phyloP scores from a whole-genome alignment of 1,140 invertebrate species.

The Neodiprion pinetum region DNA sequence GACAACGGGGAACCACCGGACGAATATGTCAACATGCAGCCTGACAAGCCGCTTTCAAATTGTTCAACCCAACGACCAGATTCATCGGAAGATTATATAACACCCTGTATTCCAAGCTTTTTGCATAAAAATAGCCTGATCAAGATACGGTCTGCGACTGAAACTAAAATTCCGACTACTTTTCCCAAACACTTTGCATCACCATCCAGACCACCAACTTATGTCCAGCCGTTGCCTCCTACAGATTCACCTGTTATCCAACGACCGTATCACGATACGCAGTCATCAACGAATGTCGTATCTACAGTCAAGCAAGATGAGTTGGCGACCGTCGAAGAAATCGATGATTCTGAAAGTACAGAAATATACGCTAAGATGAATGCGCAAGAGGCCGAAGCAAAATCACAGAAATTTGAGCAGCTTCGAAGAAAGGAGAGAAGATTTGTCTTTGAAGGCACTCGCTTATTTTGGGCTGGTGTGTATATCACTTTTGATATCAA shows the following conservation, averaged over 20 bases:
- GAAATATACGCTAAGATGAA: neutral
- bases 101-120: neutral
- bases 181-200: too few relatives aligned
- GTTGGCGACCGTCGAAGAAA: too few relatives aligned
- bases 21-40: neutral
- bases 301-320: too few relatives aligned
- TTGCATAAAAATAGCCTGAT: too few relatives aligned
- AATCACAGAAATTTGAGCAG: neutral
- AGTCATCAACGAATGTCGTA: too few relatives aligned
- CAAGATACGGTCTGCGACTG: too few relatives aligned
- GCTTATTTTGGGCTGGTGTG: neutral
- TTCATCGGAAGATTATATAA: neutral
- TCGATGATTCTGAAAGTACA: neutral
- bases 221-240: too few relatives aligned
- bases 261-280: too few relatives aligned
- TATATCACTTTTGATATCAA: neutral
- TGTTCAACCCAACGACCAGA: neutral
- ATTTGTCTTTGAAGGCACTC: neutral
- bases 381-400: neutral
- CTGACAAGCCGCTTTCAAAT: neutral
- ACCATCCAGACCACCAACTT: too few relatives aligned
- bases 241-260: too few relatives aligned
- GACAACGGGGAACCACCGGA: neutral
- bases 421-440: neutral
- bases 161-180: too few relatives aligned